These are phyloP conservation scores for Atta cephalotes DNA, from an alignment of 1,140 invertebrate genomes.

Conservation along the genomic window DNA sequence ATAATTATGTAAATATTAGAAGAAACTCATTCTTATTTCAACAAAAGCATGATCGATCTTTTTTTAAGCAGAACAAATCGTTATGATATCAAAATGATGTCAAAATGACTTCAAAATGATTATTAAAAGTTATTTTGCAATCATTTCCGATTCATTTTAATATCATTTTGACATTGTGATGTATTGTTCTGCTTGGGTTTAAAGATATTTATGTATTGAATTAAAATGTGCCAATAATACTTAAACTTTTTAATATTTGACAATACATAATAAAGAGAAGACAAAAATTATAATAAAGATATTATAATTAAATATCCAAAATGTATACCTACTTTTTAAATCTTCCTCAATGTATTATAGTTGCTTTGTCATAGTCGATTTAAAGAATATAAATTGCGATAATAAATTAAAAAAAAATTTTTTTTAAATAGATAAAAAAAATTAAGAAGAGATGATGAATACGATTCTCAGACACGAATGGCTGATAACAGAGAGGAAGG, in stretches of 20 bases:
- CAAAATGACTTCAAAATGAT: no score
- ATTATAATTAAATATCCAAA: neutral
- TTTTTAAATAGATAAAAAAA: neutral
- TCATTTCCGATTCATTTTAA: no score
- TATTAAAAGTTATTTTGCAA: no score
- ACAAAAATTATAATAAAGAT: neutral
- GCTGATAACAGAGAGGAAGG: neutral
- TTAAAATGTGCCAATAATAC: conserved; percentile 3
- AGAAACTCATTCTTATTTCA: neutral
- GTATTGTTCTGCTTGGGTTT: no score
- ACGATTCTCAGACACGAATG: neutral
- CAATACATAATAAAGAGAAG: conserved; percentile 5
- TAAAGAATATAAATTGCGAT: neutral
- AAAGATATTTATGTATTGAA: neutral
- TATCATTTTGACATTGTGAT: no score
- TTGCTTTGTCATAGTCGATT: neutral
- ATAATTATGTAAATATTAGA: neutral
- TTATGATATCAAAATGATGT: no score
- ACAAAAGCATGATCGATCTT: neutral
- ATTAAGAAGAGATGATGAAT: conserved; percentile 25
- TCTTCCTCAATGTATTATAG: neutral
- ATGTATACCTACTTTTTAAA: neutral
- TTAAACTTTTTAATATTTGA: conserved; percentile 6
- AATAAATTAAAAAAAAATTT: neutral
- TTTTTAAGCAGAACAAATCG: no score